Conservation (phyloP, 2,888 invertebrate species). For the Cerastoderma edule region DNA sequence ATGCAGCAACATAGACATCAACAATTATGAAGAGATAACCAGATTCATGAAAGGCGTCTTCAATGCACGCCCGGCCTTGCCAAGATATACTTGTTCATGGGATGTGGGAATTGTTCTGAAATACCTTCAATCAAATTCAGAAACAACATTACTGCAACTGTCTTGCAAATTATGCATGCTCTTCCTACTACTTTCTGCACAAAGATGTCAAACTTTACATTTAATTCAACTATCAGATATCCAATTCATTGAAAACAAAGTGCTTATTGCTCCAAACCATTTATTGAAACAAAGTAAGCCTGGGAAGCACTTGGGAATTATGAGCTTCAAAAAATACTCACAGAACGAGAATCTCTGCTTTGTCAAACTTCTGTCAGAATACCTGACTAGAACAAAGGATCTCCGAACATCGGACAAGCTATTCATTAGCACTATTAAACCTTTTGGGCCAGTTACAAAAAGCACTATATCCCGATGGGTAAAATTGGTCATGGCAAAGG, state of each 20-base stretch:
- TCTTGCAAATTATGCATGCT: no score
- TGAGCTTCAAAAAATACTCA: neutral
- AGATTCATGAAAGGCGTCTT: no score
- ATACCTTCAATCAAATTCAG: no score
- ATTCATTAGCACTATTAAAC: conserved; percentile 21
- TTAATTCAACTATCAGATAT: neutral
- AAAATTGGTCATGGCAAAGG: conserved; percentile 14
- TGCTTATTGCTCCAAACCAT: neutral
- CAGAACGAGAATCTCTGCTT: neutral
- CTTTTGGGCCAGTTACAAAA: conserved; percentile 21
- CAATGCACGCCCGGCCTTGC: no score
- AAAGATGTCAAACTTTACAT: conserved; percentile 10
- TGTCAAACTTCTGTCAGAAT: neutral
- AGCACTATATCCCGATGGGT: conserved; percentile 22
- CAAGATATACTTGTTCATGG: no score
- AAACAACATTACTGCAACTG: no score
- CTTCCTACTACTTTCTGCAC: neutral
- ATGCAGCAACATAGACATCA: no score
- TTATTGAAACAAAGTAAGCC: conserved; percentile 15
- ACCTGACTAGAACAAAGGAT: conserved; percentile 7
- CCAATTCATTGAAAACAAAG: neutral
- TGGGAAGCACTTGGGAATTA: neutral
- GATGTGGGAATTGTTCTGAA: no score
- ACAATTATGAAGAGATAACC: no score
- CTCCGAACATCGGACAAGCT: conserved; percentile 7